A percentile compares a stretch with the other conserved stretches of the same genome.
These are phyloP conservation scores for Penaeus chinensis DNA, from an alignment of 1,140 invertebrate genomes.

Conservation along the genomic window DNA sequence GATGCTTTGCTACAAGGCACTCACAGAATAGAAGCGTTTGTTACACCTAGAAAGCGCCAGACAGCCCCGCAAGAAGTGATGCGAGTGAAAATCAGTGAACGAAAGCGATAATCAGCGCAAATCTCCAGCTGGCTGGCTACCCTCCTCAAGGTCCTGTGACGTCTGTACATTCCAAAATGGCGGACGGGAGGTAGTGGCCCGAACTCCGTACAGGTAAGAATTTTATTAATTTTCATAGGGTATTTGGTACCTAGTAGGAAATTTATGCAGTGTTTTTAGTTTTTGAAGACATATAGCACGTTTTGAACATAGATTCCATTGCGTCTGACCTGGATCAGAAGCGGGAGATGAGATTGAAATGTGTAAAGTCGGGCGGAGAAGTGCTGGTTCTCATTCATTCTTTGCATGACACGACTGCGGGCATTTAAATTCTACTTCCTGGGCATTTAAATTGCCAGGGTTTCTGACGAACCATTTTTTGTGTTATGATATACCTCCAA, in stretches of 20 bases:
- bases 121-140: constrained; percentile 32
- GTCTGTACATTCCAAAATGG: constrained; percentile 55
- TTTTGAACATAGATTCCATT: neutral
- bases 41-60: neutral
- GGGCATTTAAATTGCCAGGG: constrained; percentile 48
- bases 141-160: constrained; percentile 51
- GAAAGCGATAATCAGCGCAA: constrained; percentile 31
- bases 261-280: neutral
- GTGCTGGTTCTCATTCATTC: constrained; percentile 44
- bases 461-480: constrained; percentile 28
- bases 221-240: constrained; percentile 43
- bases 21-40: too few relatives aligned
- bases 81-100: constrained; percentile 24
- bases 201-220: constrained; percentile 48
- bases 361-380: constrained; percentile 48
- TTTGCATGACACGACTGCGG: constrained; percentile 48
- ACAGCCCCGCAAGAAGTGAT: constrained; percentile 1
- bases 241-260: constrained; percentile 26
- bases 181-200: constrained; percentile 39
- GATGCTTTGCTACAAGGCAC: too few relatives aligned
- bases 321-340: neutral
- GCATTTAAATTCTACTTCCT: constrained; percentile 57
- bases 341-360: constrained; percentile 31
- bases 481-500: neutral
- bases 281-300: constrained; percentile 50